Percentiles rank a stretch among this genome's conserved stretches.
Evolutionary conservation across 2,113 vertebrate species (phyloP).

Genomic region (Dermatemys mawii): DNA sequence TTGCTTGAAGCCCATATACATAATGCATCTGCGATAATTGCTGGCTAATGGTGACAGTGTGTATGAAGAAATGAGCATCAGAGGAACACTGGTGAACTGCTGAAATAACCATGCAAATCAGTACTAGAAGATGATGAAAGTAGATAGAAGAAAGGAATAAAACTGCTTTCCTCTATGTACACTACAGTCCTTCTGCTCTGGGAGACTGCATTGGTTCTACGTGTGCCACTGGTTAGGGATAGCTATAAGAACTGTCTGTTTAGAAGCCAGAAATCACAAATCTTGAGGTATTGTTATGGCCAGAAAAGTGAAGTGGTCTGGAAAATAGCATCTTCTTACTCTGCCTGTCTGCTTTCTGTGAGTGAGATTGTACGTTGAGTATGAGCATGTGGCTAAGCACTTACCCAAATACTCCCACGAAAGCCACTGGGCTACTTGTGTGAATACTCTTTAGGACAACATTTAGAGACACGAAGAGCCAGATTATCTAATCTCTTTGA

Average conservation of each 20-base stretch:
- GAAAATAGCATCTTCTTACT: not conserved
- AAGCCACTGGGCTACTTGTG: not conserved
- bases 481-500: not conserved
- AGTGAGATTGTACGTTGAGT: not conserved
- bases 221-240: not conserved
- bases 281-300: not conserved
- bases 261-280: not conserved
- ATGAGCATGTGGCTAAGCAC: not conserved
- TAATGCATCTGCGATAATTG: not conserved
- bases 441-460: not conserved
- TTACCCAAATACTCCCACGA: accelerated
- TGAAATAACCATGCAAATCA: not conserved
- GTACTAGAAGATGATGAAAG: not conserved
- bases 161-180: not conserved
- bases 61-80: not conserved
- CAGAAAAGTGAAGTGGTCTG: not conserved
- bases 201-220: not conserved
- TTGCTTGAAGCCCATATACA: conserved; percentile 50
- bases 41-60: conserved; percentile 39
- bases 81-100: conserved; percentile 42
- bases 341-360: not conserved
- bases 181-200: accelerated
- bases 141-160: not conserved
- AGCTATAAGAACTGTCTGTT: not conserved
- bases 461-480: not conserved